Evolutionary conservation across 2,113 vertebrate species (phyloP).

Genomic region (Chrysemys picta): DNA sequence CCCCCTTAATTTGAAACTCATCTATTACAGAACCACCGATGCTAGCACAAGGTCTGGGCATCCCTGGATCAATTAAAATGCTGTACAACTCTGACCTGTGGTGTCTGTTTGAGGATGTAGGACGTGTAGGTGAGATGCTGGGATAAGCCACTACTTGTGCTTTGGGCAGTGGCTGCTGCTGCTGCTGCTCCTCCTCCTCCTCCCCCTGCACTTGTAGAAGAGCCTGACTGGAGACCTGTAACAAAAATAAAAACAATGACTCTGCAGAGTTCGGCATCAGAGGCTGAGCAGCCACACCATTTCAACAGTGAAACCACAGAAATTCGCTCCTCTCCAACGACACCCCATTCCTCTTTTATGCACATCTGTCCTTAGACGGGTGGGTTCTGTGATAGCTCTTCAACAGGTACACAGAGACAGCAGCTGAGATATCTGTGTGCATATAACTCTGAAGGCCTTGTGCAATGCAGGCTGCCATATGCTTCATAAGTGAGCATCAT

Average conservation of each 20-base stretch:
- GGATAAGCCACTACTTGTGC: slow-evolving; percentile 86
- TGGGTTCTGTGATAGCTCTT: neutral
- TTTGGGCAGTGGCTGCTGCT: slow-evolving; percentile 76
- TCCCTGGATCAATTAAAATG: neutral
- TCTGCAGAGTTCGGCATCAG: neutral
- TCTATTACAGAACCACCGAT: neutral
- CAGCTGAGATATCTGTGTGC: neutral
- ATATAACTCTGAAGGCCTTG: neutral
- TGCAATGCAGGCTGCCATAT: neutral
- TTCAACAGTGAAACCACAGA: neutral
- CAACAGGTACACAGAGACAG: neutral
- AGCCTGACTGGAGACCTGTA: slow-evolving; percentile 89
- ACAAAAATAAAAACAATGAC: slow-evolving; percentile 28
- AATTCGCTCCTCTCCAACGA: too few relatives aligned
- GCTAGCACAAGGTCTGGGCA: neutral
- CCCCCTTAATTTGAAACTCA: fast-evolving
- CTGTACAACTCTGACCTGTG: slow-evolving; percentile 78
- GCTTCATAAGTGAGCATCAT: neutral
- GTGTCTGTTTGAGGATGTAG: slow-evolving; percentile 98
- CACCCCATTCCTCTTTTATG: neutral
- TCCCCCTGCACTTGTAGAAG: slow-evolving; percentile 78
- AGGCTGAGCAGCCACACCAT: neutral
- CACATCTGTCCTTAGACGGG: neutral
- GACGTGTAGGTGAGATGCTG: slow-evolving; percentile 97
- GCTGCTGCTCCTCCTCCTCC: slow-evolving; percentile 56